These are phyloP conservation scores for Eucidaris tribuloides DNA, from an alignment of 35 echinoderm and acorn worm species.

Conservation along the genomic window DNA sequence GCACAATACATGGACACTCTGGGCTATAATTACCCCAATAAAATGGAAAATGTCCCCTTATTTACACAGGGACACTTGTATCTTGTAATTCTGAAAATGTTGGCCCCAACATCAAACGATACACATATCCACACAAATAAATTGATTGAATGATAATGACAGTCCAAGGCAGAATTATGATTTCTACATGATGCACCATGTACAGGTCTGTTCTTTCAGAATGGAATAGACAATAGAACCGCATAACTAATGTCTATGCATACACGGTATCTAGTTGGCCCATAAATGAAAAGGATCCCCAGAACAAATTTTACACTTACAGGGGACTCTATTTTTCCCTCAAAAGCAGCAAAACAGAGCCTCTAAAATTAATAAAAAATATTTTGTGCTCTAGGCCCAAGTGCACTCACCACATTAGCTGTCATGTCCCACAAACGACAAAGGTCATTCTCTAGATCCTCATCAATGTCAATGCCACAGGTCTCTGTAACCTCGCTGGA, in stretches of 20 bases:
- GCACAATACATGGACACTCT: no score
- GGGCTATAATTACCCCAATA: no score
- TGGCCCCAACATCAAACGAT: no score
- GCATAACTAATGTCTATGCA: background rate
- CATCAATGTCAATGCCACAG: constrained; percentile 86
- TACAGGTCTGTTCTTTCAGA: no score
- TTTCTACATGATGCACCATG: no score
- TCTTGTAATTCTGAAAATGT: no score
- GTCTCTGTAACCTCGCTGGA: constrained; percentile 29
- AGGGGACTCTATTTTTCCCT: background rate
- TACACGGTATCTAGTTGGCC: background rate
- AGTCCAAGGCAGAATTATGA: no score
- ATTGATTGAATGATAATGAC: no score
- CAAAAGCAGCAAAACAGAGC: background rate
- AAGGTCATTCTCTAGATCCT: constrained; percentile 92
- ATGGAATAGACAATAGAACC: background rate
- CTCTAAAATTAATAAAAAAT: background rate
- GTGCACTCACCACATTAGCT: constrained; percentile 72
- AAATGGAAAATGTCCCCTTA: no score
- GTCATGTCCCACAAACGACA: constrained; percentile 98
- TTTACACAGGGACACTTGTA: no score
- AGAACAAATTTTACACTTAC: background rate
- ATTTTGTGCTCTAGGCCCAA: background rate
- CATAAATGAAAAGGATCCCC: background rate
- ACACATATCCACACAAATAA: no score